These are phyloP conservation scores for Hypomecis punctinalis DNA, from an alignment of 2,888 invertebrate species.

Conservation along the genomic window DNA sequence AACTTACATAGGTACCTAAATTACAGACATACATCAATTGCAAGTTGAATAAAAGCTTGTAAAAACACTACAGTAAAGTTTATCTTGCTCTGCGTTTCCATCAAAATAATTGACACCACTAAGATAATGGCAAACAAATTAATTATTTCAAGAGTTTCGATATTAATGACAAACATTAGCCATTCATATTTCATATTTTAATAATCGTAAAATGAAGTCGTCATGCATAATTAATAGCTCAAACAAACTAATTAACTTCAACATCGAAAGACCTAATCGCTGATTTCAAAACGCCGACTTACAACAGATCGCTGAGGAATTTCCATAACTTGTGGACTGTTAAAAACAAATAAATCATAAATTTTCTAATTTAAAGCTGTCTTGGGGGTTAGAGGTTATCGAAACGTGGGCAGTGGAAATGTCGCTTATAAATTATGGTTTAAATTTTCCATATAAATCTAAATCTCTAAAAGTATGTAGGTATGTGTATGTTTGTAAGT, in stretches of 20 bases:
- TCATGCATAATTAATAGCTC: conserved; percentile 25
- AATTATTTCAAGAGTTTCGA: conserved; percentile 8
- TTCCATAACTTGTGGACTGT: conserved; percentile 17
- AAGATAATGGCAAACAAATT: background rate
- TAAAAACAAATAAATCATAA: conserved; percentile 37
- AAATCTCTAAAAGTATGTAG: no score
- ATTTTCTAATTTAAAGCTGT: conserved; percentile 23
- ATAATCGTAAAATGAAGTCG: conserved; percentile 20
- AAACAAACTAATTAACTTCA: conserved; percentile 30
- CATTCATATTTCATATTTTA: conserved; percentile 10
- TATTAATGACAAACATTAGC: conserved; percentile 4
- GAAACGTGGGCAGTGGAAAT: conserved; percentile 20
- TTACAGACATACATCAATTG: no score
- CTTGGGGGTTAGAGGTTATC: conserved; percentile 35
- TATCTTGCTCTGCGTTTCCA: no score
- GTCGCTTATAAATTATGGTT: conserved; percentile 1
- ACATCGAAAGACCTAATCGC: conserved; percentile 20
- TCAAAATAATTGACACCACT: no score
- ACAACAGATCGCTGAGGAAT: conserved; percentile 12
- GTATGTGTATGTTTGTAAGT: background rate
- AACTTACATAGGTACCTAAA: no score
- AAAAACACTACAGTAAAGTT: no score
- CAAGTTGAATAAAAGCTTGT: no score
- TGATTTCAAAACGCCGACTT: conserved; percentile 22
- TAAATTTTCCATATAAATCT: background rate